A percentile compares a stretch with the other conserved stretches of the same genome.
Evolutionary conservation across 2,797 vertebrate genomes (phyloP).

Genomic region (Anas capensis): DNA sequence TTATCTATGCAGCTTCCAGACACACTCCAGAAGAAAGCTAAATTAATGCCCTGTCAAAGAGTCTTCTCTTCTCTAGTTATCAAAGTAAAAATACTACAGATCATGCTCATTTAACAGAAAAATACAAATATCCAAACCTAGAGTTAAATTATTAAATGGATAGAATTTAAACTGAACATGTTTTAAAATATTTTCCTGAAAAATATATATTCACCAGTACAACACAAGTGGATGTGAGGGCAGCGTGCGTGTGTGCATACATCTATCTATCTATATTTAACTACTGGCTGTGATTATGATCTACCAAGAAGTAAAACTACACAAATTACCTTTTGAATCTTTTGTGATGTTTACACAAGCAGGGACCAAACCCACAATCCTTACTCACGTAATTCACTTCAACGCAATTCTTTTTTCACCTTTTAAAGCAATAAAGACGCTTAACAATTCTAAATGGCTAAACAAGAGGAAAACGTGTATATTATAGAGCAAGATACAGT

Average conservation of each 20-base stretch:
- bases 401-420: neutral
- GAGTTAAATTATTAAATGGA: neutral
- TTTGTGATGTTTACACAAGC: neutral
- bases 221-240: neutral
- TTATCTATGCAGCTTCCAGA: neutral
- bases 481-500: neutral
- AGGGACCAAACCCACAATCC: neutral
- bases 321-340: neutral
- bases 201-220: neutral
- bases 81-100: neutral
- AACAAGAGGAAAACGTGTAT: neutral
- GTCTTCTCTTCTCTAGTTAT: neutral
- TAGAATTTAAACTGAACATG: neutral
- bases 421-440: neutral
- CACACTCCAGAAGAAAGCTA: neutral
- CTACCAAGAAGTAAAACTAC: neutral
- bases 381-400: neutral
- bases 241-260: rapidly evolving
- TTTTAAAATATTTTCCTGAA: neutral
- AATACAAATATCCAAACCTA: neutral
- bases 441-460: rapidly evolving
- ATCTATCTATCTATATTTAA: neutral
- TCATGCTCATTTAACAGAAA: neutral
- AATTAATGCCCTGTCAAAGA: neutral
- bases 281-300: rapidly evolving